These are phyloP conservation scores for Salarias fasciatus DNA, from an alignment of 2,797 vertebrate species.

Conservation along the genomic window DNA sequence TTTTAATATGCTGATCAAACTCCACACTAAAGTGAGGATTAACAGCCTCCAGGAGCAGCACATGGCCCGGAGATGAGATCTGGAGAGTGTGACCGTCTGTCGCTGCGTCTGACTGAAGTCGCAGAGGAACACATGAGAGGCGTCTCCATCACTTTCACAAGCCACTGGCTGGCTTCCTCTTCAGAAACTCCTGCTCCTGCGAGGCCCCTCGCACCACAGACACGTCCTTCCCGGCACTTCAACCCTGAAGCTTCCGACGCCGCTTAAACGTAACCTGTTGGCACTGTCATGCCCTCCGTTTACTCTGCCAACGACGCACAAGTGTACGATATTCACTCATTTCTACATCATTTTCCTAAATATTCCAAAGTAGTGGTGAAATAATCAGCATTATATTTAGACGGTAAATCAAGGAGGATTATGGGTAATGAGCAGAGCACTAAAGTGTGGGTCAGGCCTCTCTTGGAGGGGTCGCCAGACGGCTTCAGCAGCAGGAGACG, in stretches of 20 bases:
- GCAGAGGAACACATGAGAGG: conserved; percentile 49
- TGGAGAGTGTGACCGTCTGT: conserved; percentile 57
- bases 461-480: too few relatives aligned
- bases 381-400: conserved; percentile 3
- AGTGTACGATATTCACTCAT: not conserved
- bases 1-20: conserved; percentile 13
- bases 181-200: conserved; percentile 36
- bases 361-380: conserved; percentile 13
- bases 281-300: too few relatives aligned
- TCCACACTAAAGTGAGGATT: conserved; percentile 24
- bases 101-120: conserved; percentile 43
- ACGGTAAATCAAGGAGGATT: not conserved
- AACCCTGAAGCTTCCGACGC: conserved; percentile 29
- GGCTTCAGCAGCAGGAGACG: too few relatives aligned
- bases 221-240: conserved; percentile 36
- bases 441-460: too few relatives aligned
- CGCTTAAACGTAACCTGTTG: conserved; percentile 37
- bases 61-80: conserved; percentile 48
- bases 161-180: conserved; percentile 50
- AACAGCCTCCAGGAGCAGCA: conserved; percentile 36
- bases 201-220: conserved; percentile 29
- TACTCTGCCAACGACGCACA: conserved; percentile 29
- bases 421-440: not conserved
- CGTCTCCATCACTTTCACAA: conserved; percentile 55
- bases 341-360: not conserved